Base-by-base conservation (phyloP, 2,797 vertebrate species). In the Rhinatrema bivittatum region DNA sequence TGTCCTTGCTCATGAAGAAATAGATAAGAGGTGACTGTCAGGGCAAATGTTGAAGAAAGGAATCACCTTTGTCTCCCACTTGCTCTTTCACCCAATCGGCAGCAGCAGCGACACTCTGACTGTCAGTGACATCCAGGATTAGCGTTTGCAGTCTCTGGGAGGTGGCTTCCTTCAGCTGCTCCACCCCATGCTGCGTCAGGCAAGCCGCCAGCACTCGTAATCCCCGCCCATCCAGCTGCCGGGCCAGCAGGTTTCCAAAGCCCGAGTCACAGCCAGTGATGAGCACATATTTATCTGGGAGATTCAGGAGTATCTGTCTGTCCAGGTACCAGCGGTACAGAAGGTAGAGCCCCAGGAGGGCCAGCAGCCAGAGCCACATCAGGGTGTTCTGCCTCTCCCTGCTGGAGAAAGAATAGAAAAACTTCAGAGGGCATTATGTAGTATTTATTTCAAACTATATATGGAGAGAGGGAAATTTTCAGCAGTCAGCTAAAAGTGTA, bases 231-330 rank as follows among this genome's bases (percentile, higher is more conserved):
- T 91, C 87, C 4, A 94, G 74, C 26, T 74, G 79, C 56, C 53
- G 84, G 33, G 91, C 91, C 37, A 94, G 57, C 42, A 85, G 74
- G 59, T 89, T 86, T 20, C 91, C 91, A 3, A 93, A 95, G 13
- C 74, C 71, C 1, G 65, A 65, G 32, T 70, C 68, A 23, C 68
- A 74, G 39, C 72, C 68, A 0, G 63, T 76, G 44, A 78, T 70
- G 46, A 78, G 49, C 20, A 78, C 61, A 1, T 64, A 68, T 42
- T 74, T 72, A 31, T 74, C 61, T 0, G 53, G 48, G 29, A 78
- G 68, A 25, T 66, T 50, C 5, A 35, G 20, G 16, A 75, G 62
- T 10, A 36, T 36, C 11, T 68, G 65, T 19, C 50, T 60, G 28
- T 73, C 62, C 41, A 55, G 60, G 25, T 72, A 65, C 74, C 67